phyloP scores from a whole-genome alignment of 2,113 vertebrate genomes.

The Trematomus loennbergii region DNA sequence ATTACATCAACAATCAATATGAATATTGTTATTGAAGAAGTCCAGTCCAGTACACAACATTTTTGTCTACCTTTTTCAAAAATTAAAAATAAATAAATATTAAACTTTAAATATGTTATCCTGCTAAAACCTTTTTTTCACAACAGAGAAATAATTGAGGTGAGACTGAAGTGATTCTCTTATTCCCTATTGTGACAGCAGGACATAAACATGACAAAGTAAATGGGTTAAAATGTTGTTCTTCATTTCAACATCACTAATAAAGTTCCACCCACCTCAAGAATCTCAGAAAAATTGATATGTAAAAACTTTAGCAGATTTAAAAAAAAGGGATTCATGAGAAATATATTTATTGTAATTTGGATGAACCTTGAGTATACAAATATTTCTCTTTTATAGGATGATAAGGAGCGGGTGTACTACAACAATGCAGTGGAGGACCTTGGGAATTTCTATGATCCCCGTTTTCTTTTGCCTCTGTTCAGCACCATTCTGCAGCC shows the following conservation, averaged over 20 bases:
- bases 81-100: too few species aligned
- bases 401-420: slow-evolving; percentile 73
- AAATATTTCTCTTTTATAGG: slow-evolving; percentile 75
- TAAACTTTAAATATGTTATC: too few species aligned
- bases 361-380: neutral
- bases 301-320: neutral
- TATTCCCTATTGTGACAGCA: too few species aligned
- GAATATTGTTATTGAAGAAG: too few species aligned
- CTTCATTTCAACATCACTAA: neutral
- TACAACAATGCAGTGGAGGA: slow-evolving; percentile 70
- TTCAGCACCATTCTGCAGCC: slow-evolving; percentile 91
- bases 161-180: too few species aligned
- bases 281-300: neutral
- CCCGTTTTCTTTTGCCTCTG: slow-evolving; percentile 93
- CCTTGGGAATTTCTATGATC: slow-evolving; percentile 88
- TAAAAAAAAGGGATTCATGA: too few species aligned
- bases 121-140: too few species aligned
- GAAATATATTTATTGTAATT: neutral
- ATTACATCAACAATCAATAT: too few species aligned
- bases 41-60: too few species aligned
- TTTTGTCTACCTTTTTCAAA: too few species aligned
- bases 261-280: neutral
- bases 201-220: neutral
- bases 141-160: too few species aligned
- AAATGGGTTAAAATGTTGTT: neutral